Base-by-base conservation (phyloP, 92 coral and sea anemone genomes). In the Virgularia gustaviana region DNA sequence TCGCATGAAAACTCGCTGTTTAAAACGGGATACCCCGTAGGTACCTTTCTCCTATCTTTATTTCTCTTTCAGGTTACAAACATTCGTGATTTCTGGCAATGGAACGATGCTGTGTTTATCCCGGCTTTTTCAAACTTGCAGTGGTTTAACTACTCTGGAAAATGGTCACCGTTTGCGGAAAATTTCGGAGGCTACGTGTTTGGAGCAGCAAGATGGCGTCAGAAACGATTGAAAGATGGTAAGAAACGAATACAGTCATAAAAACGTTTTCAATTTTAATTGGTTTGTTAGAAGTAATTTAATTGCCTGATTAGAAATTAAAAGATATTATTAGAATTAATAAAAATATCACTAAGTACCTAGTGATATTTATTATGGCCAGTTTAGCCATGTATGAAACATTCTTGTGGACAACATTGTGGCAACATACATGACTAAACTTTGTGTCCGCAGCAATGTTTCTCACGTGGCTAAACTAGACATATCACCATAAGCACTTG, bases 201-300 rank as follows among this genome's bases (percentile, higher is more conserved):
- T 54, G 98, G 98, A 8, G 81, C 84, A 12, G 90, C 89, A 0
- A 78, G 98, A 57, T 30, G 85, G 54, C 83, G 98, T 36, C 98
- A 89, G 36, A 78, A 75, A 23, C 79, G 98, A 37, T 65, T 80
- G 0, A 72, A 71, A 45, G 42, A 57, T 73, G 94, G 98, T 89
- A 54, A 64, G 83, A 8, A 16, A 20, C 51, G 19, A 13, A 13
- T 1, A 20, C 2, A 43, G 51, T 43, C 51, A 13, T 22, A 13
- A 13, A 1, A 22, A 16, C 20, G 4, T 1, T 1, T 43, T 22
- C 51, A 13, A 43, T 22, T 43, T 16, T 13, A 43, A 43, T 43
- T 1, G 20, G n/a, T 2, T 3, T 2, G 13, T 13, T 43, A 13
- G 51, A n/a, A n/a, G n/a, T n/a, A n/a, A n/a, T n/a, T n/a, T n/a